These are phyloP conservation scores for Harpegnathos saltator DNA, from an alignment of 1,140 invertebrate species.

Conservation along the genomic window DNA sequence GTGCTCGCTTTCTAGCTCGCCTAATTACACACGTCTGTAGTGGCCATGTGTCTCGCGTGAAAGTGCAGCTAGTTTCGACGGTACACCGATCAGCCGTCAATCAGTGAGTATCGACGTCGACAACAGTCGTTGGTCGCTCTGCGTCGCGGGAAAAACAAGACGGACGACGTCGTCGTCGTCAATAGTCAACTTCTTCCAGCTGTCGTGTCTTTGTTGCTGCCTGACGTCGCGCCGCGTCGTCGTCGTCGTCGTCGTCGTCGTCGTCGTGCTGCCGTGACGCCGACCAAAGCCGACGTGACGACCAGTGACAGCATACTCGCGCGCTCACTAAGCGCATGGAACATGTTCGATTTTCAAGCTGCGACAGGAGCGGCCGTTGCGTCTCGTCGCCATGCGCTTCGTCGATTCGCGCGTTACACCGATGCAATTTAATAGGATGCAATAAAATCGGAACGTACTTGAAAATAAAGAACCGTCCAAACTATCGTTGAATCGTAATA, in stretches of 20 bases:
- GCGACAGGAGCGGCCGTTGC: not conserved
- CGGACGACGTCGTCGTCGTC: not conserved
- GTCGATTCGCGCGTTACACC: not conserved
- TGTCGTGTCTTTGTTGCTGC: not conserved
- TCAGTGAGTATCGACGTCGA: not conserved
- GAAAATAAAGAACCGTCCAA: too few relatives aligned
- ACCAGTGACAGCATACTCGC: slow-evolving; percentile 16
- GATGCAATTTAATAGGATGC: too few relatives aligned
- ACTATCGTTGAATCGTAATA: too few relatives aligned
- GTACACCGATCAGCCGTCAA: too few relatives aligned
- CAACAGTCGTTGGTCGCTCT: not conserved
- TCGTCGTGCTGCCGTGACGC: not conserved
- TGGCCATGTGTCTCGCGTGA: not conserved
- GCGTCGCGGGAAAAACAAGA: not conserved
- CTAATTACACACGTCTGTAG: slow-evolving; percentile 6
- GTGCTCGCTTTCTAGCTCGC: slow-evolving; percentile 38
- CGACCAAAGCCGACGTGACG: not conserved
- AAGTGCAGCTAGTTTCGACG: not conserved
- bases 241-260: not conserved
- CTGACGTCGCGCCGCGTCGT: not conserved
- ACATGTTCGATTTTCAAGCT: slow-evolving; percentile 40
- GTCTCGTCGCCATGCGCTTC: slow-evolving; percentile 3
- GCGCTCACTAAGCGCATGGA: slow-evolving; percentile 9
- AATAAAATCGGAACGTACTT: too few relatives aligned
- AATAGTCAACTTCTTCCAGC: not conserved